These are phyloP conservation scores for Sternotherus odoratus DNA, from an alignment of 2,797 vertebrate genomes.

Conservation along the genomic window DNA sequence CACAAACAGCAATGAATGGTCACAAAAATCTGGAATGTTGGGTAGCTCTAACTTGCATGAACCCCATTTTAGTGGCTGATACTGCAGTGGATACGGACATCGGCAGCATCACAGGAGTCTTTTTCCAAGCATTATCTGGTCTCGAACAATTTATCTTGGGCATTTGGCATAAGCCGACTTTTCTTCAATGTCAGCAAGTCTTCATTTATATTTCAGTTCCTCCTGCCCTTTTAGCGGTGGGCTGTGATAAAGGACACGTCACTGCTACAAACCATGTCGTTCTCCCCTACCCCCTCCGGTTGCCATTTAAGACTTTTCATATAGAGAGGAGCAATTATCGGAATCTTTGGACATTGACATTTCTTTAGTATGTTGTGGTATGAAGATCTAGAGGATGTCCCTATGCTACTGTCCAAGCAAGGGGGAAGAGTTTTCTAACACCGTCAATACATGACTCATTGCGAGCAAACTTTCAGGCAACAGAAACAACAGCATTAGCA, in stretches of 20 bases:
- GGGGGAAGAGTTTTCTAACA: neutral
- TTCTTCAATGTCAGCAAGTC: neutral
- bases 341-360: neutral
- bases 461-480: neutral
- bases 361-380: neutral
- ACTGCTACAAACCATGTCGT: neutral
- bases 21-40: neutral
- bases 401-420: neutral
- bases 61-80: neutral
- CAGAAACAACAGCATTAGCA: neutral
- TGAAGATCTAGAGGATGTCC: neutral
- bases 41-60: neutral
- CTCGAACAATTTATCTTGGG: slow-evolving; percentile 46
- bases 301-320: neutral
- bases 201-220: neutral
- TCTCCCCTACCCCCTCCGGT: neutral
- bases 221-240: neutral
- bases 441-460: neutral
- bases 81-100: neutral
- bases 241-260: neutral
- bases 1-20: neutral
- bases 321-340: neutral
- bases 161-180: neutral
- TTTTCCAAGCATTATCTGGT: slow-evolving; percentile 68
- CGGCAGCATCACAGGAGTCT: slow-evolving; percentile 25